Evolutionary conservation across 2,888 invertebrate species (phyloP).

Genomic region (Tupiocoris notatus): DNA sequence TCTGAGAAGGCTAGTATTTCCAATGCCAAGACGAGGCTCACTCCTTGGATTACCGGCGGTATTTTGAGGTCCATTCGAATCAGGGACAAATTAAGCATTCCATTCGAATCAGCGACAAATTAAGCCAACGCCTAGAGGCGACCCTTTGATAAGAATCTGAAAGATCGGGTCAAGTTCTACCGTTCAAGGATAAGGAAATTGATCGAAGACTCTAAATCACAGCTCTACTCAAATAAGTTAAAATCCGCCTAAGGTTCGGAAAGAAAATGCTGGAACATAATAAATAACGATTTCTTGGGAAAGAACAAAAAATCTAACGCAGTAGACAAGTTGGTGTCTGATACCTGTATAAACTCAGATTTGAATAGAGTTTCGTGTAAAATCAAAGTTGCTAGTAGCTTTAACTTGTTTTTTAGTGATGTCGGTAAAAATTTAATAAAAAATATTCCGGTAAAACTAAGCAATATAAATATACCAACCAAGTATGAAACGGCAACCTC

Average conservation of each 20-base stretch:
- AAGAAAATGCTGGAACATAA: background rate
- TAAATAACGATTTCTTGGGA: background rate
- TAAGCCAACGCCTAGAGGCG: background rate
- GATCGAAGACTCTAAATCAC: background rate
- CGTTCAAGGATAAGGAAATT: background rate
- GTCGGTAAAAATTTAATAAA: too few species aligned
- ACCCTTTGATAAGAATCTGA: background rate
- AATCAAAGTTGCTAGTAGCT: background rate
- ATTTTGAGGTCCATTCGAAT: background rate
- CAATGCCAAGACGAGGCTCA: background rate
- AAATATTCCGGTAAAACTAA: background rate
- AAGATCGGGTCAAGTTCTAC: background rate
- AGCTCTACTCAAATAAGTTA: background rate
- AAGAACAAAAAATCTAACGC: background rate
- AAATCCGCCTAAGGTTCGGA: background rate
- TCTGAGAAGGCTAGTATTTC: background rate
- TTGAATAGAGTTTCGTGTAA: background rate
- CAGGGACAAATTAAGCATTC: too few species aligned
- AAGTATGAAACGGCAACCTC: too few species aligned
- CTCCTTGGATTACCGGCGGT: constrained; percentile 3
- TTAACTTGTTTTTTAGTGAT: background rate
- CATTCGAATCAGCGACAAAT: too few species aligned
- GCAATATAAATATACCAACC: background rate
- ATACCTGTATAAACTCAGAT: background rate
- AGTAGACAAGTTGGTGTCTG: background rate